Conservation (phyloP, 2,113 vertebrate species). For the Meleagris gallopavo region DNA sequence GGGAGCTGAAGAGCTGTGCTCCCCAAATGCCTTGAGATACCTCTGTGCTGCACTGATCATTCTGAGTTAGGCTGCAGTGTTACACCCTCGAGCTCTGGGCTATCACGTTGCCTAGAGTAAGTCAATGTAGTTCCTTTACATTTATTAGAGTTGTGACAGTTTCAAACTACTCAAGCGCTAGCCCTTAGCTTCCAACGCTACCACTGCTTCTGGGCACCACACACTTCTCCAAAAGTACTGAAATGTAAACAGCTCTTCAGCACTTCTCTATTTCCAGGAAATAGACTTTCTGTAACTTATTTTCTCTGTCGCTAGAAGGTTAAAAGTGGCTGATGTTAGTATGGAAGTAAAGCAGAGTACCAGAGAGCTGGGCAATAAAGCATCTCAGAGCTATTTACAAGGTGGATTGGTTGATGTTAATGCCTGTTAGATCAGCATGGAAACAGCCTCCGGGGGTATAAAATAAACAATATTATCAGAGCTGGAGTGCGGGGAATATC, state of each 20-base stretch:
- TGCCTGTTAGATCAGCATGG: neutral
- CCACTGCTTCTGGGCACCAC: neutral
- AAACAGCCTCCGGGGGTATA: constrained; percentile 12
- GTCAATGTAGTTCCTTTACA: neutral
- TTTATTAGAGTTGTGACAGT: neutral
- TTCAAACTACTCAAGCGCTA: neutral
- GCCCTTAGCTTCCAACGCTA: neutral
- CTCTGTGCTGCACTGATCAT: neutral
- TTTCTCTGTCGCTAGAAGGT: neutral
- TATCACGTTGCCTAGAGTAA: rapidly evolving
- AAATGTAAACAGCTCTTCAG: neutral
- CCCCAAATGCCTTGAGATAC: neutral
- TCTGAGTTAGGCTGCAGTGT: neutral
- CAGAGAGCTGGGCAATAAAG: constrained; percentile 3
- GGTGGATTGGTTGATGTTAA: constrained; percentile 14
- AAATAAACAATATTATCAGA: constrained; percentile 39
- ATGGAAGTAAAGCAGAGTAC: neutral
- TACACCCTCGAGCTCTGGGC: neutral
- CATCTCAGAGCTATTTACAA: neutral
- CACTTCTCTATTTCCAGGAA: neutral
- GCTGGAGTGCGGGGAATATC: neutral
- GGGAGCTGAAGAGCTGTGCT: neutral
- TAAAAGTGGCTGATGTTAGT: neutral
- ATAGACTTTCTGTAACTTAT: neutral
- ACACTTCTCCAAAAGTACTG: neutral